These are phyloP conservation scores for Metridium senile DNA, from an alignment of 92 coral and sea anemone species.

Conservation along the genomic window DNA sequence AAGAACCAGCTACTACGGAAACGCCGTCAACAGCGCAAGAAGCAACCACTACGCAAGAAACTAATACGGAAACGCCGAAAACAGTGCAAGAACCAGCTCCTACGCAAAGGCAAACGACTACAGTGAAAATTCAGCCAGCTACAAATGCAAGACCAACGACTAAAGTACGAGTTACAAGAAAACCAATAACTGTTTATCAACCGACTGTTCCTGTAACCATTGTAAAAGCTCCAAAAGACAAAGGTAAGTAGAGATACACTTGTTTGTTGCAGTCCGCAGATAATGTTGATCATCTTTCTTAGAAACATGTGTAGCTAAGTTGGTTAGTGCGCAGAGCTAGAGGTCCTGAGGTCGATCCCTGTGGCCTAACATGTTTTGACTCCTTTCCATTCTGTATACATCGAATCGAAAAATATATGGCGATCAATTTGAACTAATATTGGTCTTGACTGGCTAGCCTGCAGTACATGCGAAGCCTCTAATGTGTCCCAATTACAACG, in stretches of 20 bases:
- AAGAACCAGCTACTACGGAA: conserved; percentile 3
- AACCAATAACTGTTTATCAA: background rate
- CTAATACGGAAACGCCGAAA: conserved; percentile 19
- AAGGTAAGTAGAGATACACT: background rate
- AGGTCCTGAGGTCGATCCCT: too few relatives aligned
- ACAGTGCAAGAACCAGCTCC: background rate
- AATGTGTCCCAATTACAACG: too few relatives aligned
- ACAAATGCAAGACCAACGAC: conserved; percentile 4
- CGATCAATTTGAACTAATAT: too few relatives aligned
- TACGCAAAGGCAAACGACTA: conserved; percentile 9
- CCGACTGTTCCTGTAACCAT: conserved; percentile 6
- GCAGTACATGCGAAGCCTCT: too few relatives aligned
- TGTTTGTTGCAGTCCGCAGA: too few relatives aligned
- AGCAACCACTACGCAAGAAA: conserved; percentile 19
- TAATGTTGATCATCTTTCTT: background rate
- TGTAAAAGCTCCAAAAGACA: background rate
- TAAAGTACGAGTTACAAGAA: conserved; percentile 11
- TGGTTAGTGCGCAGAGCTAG: too few relatives aligned
- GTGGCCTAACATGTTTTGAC: too few relatives aligned
- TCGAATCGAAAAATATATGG: too few relatives aligned
- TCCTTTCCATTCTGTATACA: too few relatives aligned
- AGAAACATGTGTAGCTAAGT: too few relatives aligned
- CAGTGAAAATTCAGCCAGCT: background rate
- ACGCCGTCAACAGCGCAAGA: background rate
- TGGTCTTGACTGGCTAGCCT: too few relatives aligned